These are phyloP conservation scores for Danio albolineatus DNA, from an alignment of 2,797 vertebrate genomes.

Conservation along the genomic window DNA sequence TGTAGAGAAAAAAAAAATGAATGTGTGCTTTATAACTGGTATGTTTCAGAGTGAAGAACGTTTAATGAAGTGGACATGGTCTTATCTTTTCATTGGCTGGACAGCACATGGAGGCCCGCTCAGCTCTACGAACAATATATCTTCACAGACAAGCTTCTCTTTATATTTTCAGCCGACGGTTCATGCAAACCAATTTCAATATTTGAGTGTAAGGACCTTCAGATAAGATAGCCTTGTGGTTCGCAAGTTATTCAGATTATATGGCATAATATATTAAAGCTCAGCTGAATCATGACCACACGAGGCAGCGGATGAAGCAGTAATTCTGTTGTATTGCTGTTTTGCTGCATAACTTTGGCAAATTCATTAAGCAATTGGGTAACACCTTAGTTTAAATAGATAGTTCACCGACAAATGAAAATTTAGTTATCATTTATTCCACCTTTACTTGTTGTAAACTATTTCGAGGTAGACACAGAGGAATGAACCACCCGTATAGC, in stretches of 20 bases:
- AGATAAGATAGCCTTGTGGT: not conserved
- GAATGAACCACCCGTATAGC: too few species aligned
- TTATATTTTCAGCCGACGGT: not conserved
- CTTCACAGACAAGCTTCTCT: not conserved
- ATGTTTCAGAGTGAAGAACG: conserved; percentile 18
- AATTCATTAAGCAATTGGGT: not conserved
- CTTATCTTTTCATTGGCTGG: conserved; percentile 14
- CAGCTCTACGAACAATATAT: conserved; percentile 1
- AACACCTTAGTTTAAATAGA: too few species aligned
- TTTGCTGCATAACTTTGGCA: not conserved
- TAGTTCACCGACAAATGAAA: too few species aligned
- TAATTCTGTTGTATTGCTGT: not conserved
- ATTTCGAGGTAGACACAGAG: too few species aligned
- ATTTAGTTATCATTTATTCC: too few species aligned
- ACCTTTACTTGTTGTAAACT: too few species aligned
- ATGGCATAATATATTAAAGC: conserved; percentile 14
- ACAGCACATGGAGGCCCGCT: not conserved
- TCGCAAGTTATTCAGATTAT: conserved; percentile 24
- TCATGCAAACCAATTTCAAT: conserved; percentile 19
- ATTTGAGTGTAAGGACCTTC: conserved; percentile 20
- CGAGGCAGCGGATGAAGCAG: conserved; percentile 1
- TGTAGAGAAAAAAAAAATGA: not conserved
- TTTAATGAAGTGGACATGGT: conserved; percentile 12
- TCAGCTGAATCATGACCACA: not conserved
- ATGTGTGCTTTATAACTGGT: not conserved